A percentile compares a stretch with the other conserved stretches of the same genome.
Conservation (phyloP, 2,888 invertebrate genomes). For the Clivina fossor region DNA sequence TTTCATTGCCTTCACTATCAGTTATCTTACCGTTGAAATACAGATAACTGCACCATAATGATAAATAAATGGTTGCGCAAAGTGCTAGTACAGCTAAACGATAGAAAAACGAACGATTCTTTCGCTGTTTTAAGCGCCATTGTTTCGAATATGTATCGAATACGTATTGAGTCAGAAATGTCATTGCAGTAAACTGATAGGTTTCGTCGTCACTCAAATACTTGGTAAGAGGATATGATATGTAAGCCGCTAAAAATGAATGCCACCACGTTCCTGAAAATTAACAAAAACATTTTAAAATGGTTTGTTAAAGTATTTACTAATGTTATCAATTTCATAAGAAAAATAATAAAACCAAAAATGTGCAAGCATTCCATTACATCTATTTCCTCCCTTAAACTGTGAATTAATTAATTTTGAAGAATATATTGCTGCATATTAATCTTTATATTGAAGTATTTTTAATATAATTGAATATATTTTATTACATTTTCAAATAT, state of each 20-base stretch:
- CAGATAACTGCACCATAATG: constrained; percentile 75
- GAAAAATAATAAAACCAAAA: too few relatives aligned
- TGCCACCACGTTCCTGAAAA: constrained; percentile 53
- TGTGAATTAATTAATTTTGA: too few relatives aligned
- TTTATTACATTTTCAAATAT: too few relatives aligned
- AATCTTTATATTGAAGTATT: too few relatives aligned
- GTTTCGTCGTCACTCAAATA: constrained; percentile 72
- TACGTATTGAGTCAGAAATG: constrained; percentile 64
- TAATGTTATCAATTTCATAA: too few relatives aligned
- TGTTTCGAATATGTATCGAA: constrained; percentile 78
- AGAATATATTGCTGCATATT: too few relatives aligned
- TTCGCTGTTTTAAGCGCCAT: constrained; percentile 68
- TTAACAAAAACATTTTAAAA: constrained; percentile 1
- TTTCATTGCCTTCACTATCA: constrained; percentile 75
- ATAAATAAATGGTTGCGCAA: constrained; percentile 68
- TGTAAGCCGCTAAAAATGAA: constrained; percentile 69
- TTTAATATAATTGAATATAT: too few relatives aligned
- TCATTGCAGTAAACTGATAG: constrained; percentile 68
- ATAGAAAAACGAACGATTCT: constrained; percentile 53
- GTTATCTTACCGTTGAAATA: constrained; percentile 87
- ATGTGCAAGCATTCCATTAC: too few relatives aligned
- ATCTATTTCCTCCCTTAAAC: too few relatives aligned
- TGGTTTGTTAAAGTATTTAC: too few relatives aligned
- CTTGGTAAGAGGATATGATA: constrained; percentile 68
- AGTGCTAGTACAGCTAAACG: constrained; percentile 62